Evolutionary conservation across 2,797 vertebrate genomes (phyloP).

Genomic region (Craterocephalus amniculus): DNA sequence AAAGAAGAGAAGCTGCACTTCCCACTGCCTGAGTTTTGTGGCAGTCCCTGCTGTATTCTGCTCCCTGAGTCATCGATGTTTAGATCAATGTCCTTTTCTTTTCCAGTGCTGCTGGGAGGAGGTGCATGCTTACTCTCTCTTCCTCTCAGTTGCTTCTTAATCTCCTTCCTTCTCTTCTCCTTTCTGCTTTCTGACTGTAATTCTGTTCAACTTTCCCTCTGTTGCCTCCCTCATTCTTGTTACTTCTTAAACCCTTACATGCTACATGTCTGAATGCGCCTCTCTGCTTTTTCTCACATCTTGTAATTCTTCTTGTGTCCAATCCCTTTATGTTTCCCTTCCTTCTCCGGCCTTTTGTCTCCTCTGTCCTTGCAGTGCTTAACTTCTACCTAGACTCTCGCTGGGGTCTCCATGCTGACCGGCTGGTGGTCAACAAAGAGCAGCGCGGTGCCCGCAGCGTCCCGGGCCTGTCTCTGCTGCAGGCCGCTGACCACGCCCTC

Average conservation of each 20-base stretch:
- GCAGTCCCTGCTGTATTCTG: conserved; percentile 45
- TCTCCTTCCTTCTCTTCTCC: conserved; percentile 42
- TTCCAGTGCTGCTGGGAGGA: conserved; percentile 64
- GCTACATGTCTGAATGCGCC: conserved; percentile 33
- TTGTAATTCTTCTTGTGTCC: conserved; percentile 13
- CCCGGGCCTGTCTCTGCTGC: conserved; percentile 92
- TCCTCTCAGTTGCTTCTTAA: conserved; percentile 38
- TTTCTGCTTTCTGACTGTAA: conserved; percentile 51
- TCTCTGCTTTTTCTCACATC: conserved; percentile 24
- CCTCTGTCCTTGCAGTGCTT: conserved; percentile 81
- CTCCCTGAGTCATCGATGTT: conserved; percentile 45
- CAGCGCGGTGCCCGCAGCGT: conserved; percentile 93
- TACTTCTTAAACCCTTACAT: conserved; percentile 12
- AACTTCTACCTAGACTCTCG: conserved; percentile 96
- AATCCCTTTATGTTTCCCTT: conserved; percentile 9
- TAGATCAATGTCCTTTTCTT: conserved; percentile 49
- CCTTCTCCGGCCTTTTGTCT: neutral
- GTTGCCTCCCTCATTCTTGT: conserved; percentile 26
- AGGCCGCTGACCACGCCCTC: conserved; percentile 92
- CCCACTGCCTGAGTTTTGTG: conserved; percentile 45
- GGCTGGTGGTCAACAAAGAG: conserved; percentile 95
- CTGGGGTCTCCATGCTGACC: conserved; percentile 93
- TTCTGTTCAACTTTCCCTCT: conserved; percentile 40
- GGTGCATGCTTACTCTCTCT: conserved; percentile 63
- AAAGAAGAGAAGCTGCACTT: conserved; percentile 21